phyloP scores from a whole-genome alignment of 2,113 vertebrate genomes.

The Cryptotis parvus region DNA sequence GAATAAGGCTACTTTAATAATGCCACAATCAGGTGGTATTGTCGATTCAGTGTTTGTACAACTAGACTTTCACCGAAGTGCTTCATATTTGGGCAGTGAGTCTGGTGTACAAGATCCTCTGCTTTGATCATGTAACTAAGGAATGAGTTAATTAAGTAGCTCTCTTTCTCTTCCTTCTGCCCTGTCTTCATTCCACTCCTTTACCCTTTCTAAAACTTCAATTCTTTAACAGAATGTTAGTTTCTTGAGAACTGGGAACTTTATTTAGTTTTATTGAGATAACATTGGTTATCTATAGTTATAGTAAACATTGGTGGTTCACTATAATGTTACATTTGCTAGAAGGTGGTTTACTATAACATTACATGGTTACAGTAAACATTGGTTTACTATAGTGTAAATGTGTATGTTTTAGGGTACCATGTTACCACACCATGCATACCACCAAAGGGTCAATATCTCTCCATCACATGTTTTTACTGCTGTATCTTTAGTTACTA shows the following conservation, averaged over 20 bases:
- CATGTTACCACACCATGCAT: too few species aligned
- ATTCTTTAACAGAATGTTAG: slow-evolving; percentile 6
- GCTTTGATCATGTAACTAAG: neutral
- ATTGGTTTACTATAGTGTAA: too few species aligned
- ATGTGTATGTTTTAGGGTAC: too few species aligned
- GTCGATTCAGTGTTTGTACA: neutral
- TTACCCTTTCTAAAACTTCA: neutral
- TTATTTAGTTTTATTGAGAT: neutral
- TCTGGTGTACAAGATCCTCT: neutral
- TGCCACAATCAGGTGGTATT: neutral
- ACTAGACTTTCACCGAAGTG: slow-evolving; percentile 5
- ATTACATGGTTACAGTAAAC: too few species aligned
- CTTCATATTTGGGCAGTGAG: neutral
- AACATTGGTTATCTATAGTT: too few species aligned
- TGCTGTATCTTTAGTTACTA: neutral
- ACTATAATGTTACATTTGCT: too few species aligned
- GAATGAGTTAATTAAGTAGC: slow-evolving; percentile 7
- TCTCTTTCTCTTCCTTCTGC: neutral
- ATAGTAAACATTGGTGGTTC: too few species aligned
- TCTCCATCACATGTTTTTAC: slow-evolving; percentile 25
- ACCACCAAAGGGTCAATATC: too few species aligned
- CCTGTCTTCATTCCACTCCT: neutral
- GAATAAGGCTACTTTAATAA: neutral
- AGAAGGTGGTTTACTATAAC: too few species aligned
- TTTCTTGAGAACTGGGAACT: neutral